phyloP scores from a whole-genome alignment of 2,888 invertebrate genomes.

The Lysandra coridon region DNA sequence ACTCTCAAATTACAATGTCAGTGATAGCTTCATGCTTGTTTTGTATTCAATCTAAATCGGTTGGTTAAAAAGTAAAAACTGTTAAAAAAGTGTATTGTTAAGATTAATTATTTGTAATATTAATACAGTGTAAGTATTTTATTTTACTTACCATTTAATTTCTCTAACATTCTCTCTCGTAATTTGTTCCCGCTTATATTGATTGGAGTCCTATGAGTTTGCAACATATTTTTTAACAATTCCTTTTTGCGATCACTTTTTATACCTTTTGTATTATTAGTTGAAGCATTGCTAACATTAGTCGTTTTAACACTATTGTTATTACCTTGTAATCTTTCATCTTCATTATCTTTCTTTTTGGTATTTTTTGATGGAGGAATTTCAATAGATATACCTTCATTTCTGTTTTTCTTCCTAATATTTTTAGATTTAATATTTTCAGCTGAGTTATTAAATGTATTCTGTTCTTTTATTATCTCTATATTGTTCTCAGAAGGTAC shows the following conservation, averaged over 20 bases:
- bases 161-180: slow-evolving; percentile 84
- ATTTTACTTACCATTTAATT: slow-evolving; percentile 80
- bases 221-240: slow-evolving; percentile 25
- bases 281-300: not conserved
- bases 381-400: not conserved
- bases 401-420: not conserved
- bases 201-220: slow-evolving; percentile 53
- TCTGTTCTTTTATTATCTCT: slow-evolving; percentile 18
- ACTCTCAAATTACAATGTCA: not conserved
- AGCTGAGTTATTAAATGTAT: slow-evolving; percentile 29
- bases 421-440: not conserved
- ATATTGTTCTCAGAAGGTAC: not conserved
- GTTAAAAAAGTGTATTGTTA: too few species aligned
- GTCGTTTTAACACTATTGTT: not conserved
- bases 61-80: not conserved
- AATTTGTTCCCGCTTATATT: slow-evolving; percentile 59
- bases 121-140: not conserved
- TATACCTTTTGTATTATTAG: not conserved
- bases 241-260: slow-evolving; percentile 17
- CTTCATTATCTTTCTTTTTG: not conserved
- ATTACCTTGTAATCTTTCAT: not conserved
- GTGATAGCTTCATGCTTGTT: not conserved
- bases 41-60: not conserved
- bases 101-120: not conserved
- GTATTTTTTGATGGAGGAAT: not conserved